These are phyloP conservation scores for Cyclina sinensis DNA, from an alignment of 1,140 invertebrate genomes.

Conservation along the genomic window DNA sequence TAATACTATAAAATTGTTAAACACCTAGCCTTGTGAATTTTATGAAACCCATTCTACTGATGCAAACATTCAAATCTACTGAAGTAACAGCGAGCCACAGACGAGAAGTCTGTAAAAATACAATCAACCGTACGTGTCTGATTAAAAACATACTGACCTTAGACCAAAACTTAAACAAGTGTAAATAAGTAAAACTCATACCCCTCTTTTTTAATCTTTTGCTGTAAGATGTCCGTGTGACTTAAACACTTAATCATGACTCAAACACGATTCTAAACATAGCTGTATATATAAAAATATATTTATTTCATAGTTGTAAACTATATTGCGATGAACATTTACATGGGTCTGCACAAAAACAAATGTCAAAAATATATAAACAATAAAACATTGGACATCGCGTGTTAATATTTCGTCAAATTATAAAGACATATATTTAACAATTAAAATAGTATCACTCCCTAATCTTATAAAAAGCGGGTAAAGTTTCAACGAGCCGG, in stretches of 20 bases:
- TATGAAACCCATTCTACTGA: too few relatives aligned
- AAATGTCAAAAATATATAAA: not conserved
- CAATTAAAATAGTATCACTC: conserved; percentile 1
- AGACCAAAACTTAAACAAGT: too few relatives aligned
- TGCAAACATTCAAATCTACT: too few relatives aligned
- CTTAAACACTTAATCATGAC: conserved; percentile 32
- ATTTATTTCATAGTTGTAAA: too few relatives aligned
- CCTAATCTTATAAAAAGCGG: not conserved
- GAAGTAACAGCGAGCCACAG: too few relatives aligned
- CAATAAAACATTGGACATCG: not conserved
- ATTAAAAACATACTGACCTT: too few relatives aligned
- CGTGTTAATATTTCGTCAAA: conserved; percentile 2
- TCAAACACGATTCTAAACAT: not conserved
- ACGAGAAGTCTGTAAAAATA: too few relatives aligned
- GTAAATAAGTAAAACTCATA: not conserved
- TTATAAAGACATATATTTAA: not conserved
- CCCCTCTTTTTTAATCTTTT: not conserved
- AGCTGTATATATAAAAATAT: too few relatives aligned
- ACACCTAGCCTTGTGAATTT: too few relatives aligned
- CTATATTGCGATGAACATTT: not conserved
- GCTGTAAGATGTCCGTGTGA: conserved; percentile 40
- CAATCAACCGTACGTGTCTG: too few relatives aligned
- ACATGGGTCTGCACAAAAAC: not conserved
- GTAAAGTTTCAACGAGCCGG: not conserved
- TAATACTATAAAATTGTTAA: too few relatives aligned